Base-by-base conservation (phyloP, 2,797 vertebrate genomes). In the Iguana delicatissima region DNA sequence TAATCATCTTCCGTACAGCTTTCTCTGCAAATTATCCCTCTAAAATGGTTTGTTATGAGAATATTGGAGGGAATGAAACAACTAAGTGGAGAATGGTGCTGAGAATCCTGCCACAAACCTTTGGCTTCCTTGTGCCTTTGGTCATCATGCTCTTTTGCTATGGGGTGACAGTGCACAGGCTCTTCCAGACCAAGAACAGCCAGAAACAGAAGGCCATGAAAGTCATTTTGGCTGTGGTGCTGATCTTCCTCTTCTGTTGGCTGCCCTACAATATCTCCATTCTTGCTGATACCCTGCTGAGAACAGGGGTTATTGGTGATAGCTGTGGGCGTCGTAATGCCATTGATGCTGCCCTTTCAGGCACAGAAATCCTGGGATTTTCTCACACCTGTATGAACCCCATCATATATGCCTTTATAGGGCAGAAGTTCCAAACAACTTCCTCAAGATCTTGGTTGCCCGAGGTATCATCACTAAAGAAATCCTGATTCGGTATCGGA, bases 361-460 rank as follows among this genome's bases (percentile, higher is more conserved):
- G 97, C 89, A 98, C 98, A 0, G 90, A 98, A 84, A 95, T 98
- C 22, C 89, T 99, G 84, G 98, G 98, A 79, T 98, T 98, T 52
- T 35, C 95, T 62, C 98, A 99, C 96, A 98, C 98, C 86, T 98
- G 98, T n/a, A 97, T 99, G 90, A 99, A 99, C 90, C 99, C 99
- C 2, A 93, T 99, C 93, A 97, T 99, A 92, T 99, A 99, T 0
- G 98, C 98, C 84, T 99, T 99, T 94, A 98, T 99, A 0, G 98
- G 99, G 22, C 97, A 98, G 94, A 99, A 98, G 95, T 99, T 99
- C 95, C 98, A 29, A 97, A 98, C 79, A 98, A 98, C 92, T 97
- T 99, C 92, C 95, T 99, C 77, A 97, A 89, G 69, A 96, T 97
- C 88, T 94, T 99, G 59, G 96, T 95, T 0, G 96, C 94, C 79